Evolutionary conservation across 2,113 vertebrate genomes (phyloP), one percentile per base, ranked within the genome.

Genomic region (Cichladusa arquata): DNA sequence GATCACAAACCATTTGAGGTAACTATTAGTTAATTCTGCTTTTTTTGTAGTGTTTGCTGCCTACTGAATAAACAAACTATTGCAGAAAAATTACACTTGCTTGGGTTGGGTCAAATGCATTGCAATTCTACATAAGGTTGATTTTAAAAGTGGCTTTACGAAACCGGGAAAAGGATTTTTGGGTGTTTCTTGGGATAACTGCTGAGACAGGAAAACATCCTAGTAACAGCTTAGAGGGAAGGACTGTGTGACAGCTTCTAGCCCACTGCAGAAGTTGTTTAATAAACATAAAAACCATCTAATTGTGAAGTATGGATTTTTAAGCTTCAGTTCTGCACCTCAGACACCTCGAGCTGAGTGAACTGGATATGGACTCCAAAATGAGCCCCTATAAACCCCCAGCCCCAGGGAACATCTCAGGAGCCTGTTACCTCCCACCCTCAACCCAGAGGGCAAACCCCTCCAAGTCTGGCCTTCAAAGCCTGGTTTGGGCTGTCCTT

Each of bases 381-480:
- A 20, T 1, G 19, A 86, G 61, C 15, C 25, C 19, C 29, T 9
- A 1, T 0, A 34, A 56, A 14, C 3, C 19, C 33, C n/a, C 79
- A 54, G 50, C 11, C 31, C 69, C 24, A 20, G 40, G 54, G 47
- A 17, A 28, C 48, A 67, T 2, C 85, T 60, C 54, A 5, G 50
- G 12, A 9, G 14, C 44, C 53, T 1, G 5, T 2, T 2, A 3
- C 11, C 42, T 29, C 19, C 15, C 18, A 4, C 8, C 1, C 47
- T 12, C 22, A 3, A 1, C 26, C 1, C 0, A 15, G 6, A 29
- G 69, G n/a, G 31, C 51, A 70, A 58, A 81, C 3, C 65, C 47
- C 29, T 19, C 54, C 0, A 2, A 12, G 33, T 0, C 48, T 6
- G 70, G 20, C 34, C 53, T 19, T 2, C 1, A 48, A 19, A 29